Evolutionary conservation across 2,888 invertebrate genomes (phyloP).

Genomic region (Hirtodrosophila trivittata): DNA sequence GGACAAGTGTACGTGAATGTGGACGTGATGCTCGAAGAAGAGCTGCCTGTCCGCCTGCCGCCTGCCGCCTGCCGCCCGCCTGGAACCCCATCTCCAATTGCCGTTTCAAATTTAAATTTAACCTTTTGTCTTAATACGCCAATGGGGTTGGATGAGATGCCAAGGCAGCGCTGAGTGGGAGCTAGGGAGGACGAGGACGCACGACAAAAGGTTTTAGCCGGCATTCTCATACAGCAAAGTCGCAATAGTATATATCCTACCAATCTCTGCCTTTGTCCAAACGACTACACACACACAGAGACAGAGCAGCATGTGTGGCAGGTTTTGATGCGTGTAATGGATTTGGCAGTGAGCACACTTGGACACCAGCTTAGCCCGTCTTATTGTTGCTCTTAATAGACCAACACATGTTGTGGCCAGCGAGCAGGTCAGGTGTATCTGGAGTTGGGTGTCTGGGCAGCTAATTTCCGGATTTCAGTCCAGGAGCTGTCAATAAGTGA

Average conservation of each 20-base stretch:
- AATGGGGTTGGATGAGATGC: constrained; percentile 43
- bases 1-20: constrained; percentile 27
- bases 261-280: no score
- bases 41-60: constrained; percentile 14
- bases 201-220: constrained; percentile 34
- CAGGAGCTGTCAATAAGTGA: constrained; percentile 22
- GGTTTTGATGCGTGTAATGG: constrained; percentile 59
- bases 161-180: not conserved
- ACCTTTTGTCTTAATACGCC: constrained; percentile 79
- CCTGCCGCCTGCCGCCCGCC: constrained; percentile 8
- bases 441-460: constrained; percentile 18
- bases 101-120: constrained; percentile 80
- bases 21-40: constrained; percentile 60
- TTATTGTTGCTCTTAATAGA: constrained; percentile 62
- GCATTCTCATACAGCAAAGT: constrained; percentile 20
- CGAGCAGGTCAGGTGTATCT: constrained; percentile 28
- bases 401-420: constrained; percentile 54
- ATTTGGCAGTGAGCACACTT: constrained; percentile 35
- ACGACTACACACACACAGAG: no score
- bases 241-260: not conserved
- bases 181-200: constrained; percentile 19
- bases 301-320: constrained; percentile 30
- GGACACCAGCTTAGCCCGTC: constrained; percentile 63
- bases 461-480: constrained; percentile 56
- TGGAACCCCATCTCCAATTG: constrained; percentile 44